A percentile compares a stretch with the other conserved stretches of the same genome.
These are phyloP conservation scores for Copidosoma aretas DNA, from an alignment of 2,888 invertebrate species.

Conservation along the genomic window DNA sequence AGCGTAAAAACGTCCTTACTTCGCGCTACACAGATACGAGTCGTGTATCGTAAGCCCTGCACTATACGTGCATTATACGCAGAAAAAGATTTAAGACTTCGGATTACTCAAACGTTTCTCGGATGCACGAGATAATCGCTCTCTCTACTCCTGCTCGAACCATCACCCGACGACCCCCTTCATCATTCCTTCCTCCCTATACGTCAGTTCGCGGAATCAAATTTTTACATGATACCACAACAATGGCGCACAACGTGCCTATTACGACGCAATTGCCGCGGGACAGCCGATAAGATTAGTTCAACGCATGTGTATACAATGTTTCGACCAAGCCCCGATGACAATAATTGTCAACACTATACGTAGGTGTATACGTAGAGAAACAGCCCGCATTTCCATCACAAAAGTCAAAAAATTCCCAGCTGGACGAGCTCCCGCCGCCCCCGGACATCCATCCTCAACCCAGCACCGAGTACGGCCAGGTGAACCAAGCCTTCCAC, in stretches of 20 bases:
- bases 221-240: neutral
- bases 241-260: too few relatives aligned
- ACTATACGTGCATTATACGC: too few relatives aligned
- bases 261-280: neutral
- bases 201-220: neutral
- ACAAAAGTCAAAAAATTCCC: neutral
- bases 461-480: constrained; percentile 47
- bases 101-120: neutral
- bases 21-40: too few relatives aligned
- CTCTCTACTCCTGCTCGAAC: neutral
- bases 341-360: neutral
- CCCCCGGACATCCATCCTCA: constrained; percentile 44
- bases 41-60: too few relatives aligned
- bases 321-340: neutral
- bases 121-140: neutral
- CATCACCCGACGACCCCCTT: too few relatives aligned
- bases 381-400: too few relatives aligned
- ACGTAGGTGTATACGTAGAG: neutral
- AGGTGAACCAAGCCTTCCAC: constrained; percentile 55
- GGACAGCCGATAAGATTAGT: neutral
- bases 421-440: constrained; percentile 44
- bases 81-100: neutral
- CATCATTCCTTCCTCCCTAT: neutral
- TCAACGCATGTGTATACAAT: neutral
- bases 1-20: too few relatives aligned